Evolutionary conservation across 2,797 vertebrate species (phyloP), one percentile per base, ranked within the genome.

Genomic region (Micromesistius poutassou): DNA sequence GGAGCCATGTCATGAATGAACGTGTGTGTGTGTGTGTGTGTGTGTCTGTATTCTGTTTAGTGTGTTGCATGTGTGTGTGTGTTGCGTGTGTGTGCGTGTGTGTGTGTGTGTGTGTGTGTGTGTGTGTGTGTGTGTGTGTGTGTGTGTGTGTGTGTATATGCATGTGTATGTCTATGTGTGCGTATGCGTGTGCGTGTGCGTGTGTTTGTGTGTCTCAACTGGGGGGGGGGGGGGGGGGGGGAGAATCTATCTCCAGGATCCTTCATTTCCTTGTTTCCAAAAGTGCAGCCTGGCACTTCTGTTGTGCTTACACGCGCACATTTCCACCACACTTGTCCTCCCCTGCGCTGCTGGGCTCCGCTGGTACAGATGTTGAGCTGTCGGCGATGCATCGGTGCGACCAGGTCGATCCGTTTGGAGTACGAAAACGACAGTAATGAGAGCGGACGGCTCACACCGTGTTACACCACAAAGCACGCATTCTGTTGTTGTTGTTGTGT

Each of bases 271-370:
- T 77, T 76, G 76, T 86, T 91, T 50, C 81, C 82, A 83, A 89
- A 89, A 90, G 84, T 90, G 87, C 89, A 86, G 80, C 76, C 6
- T 38, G 77, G 89, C 87, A 78, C 73, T 89, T 92, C 74, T 81
- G 78, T 90, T 91, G 89, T 83, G 88, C 92, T 86, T 81, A 87
- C 80, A 0, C 16, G 36, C 5, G 75, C 91, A 89, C 73, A 82
- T 89, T 86, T 88, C 38, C 71, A 75, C 78, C 73, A 71, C 83
- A 4, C 76, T 87, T 76, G 71, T 82, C 86, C 78, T 66, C 78
- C 72, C 74, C 82, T 79, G 76, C 86, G 83, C 79, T 77, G 82
- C 85, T 86, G 75, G 74, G 42, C 42, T 7, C 4, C 42, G 4
- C 2, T 14, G 42, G 42, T 46, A 46, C 42, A 46, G 42, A 83